These are phyloP conservation scores for Monarcha castaneiventris DNA, from an alignment of 2,113 vertebrate species.

Conservation along the genomic window DNA sequence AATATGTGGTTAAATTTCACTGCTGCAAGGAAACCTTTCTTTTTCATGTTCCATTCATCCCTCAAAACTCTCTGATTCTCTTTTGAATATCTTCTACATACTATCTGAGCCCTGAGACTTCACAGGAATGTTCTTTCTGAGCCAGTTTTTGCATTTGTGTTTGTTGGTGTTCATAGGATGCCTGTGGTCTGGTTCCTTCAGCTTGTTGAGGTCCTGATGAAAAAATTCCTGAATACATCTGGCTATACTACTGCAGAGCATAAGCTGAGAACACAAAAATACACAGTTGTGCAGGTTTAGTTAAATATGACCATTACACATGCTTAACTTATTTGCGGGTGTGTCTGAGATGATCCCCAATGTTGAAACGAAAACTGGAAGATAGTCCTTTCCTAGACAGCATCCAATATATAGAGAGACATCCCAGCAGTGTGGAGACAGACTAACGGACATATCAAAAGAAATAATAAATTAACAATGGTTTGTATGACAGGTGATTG, in stretches of 20 bases:
- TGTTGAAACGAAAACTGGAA: not conserved
- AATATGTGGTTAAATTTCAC: not conserved
- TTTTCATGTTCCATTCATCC: not conserved
- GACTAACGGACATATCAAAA: not conserved
- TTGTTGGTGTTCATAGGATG: not conserved
- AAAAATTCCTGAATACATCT: not conserved
- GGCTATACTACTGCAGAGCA: not conserved
- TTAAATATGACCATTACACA: not conserved
- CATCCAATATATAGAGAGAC: not conserved
- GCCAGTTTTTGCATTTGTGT: not conserved
- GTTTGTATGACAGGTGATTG: not conserved
- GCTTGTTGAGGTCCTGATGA: not conserved
- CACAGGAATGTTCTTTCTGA: not conserved
- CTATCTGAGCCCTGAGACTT: not conserved
- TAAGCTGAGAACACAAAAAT: not conserved
- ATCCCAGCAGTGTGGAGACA: not conserved
- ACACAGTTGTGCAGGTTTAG: not conserved
- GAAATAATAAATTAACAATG: not conserved
- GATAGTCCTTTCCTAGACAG: not conserved
- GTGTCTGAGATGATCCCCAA: not conserved
- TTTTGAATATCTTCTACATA: not conserved
- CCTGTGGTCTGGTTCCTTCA: not conserved
- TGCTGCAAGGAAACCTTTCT: not conserved
- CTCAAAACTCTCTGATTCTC: not conserved
- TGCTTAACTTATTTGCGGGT: not conserved